These are phyloP conservation scores for Helostoma temminkii DNA, from an alignment of 2,797 vertebrate species.

Conservation along the genomic window DNA sequence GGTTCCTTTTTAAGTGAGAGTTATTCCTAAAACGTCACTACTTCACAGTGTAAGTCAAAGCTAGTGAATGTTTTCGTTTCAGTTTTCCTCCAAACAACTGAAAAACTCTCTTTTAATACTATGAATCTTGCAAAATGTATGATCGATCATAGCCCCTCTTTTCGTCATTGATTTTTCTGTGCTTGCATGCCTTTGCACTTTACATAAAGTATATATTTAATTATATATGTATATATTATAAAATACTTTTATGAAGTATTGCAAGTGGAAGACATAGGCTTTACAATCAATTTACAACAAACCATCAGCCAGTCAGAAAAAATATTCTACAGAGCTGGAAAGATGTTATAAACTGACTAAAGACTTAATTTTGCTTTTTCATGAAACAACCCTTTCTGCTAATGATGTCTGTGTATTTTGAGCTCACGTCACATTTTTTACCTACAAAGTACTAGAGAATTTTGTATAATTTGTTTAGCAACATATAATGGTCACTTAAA, in stretches of 20 bases:
- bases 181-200: too few relatives aligned
- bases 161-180: neutral
- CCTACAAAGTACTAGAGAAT: neutral
- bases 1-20: slow-evolving; percentile 18
- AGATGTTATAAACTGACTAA: neutral
- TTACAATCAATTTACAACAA: neutral
- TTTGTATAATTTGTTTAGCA: neutral
- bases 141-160: too few relatives aligned
- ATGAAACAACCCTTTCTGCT: slow-evolving; percentile 5
- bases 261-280: neutral
- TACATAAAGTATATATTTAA: too few relatives aligned
- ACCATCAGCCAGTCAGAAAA: neutral
- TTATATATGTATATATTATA: neutral
- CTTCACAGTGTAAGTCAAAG: neutral
- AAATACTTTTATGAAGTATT: neutral
- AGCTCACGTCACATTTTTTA: neutral
- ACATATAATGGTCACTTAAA: slow-evolving; percentile 13
- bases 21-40: slow-evolving; percentile 20
- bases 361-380: slow-evolving; percentile 7
- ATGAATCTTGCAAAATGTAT: too few relatives aligned
- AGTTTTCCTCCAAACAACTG: neutral
- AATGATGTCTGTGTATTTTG: slow-evolving; percentile 12
- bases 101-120: neutral
- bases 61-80: neutral
- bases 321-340: slow-evolving; percentile 15